Evolutionary conservation across 2,888 invertebrate genomes (phyloP).

Genomic region (Spialia ferax): DNA sequence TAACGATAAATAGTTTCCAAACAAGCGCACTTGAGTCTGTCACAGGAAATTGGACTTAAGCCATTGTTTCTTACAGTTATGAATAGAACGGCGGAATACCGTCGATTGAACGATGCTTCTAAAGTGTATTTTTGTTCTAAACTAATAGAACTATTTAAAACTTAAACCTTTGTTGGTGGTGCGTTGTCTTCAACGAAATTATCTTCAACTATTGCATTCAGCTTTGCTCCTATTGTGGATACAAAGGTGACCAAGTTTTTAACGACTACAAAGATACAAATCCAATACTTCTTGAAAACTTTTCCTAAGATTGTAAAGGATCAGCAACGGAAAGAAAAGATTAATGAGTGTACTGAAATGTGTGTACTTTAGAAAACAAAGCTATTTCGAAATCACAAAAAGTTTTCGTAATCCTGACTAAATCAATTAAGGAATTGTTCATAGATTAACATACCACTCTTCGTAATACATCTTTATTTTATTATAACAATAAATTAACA

Average conservation of each 20-base stretch:
- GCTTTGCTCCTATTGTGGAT: background rate
- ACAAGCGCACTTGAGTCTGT: conserved; percentile 4
- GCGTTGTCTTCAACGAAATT: conserved; percentile 33
- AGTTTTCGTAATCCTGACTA: too few species aligned
- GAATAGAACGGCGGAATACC: background rate
- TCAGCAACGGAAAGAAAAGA: background rate
- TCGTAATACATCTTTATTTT: too few species aligned
- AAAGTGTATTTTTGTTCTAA: conserved; percentile 32
- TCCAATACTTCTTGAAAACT: background rate
- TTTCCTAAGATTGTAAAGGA: too few species aligned
- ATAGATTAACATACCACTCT: too few species aligned
- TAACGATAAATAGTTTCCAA: conserved; percentile 16
- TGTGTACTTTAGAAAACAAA: too few species aligned
- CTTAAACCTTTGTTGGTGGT: conserved; percentile 18
- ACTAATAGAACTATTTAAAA: conserved; percentile 34
- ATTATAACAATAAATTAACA: background rate
- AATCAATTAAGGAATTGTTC: too few species aligned
- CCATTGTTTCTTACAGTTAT: background rate
- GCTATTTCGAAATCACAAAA: too few species aligned
- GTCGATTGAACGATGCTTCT: conserved; percentile 6
- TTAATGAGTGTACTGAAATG: background rate
- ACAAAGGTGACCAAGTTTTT: background rate
- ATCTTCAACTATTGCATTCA: background rate
- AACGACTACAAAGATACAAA: background rate
- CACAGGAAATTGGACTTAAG: conserved; percentile 3